phyloP scores from a whole-genome alignment of 2,797 vertebrate genomes.

The Rhynchotus rufescens region DNA sequence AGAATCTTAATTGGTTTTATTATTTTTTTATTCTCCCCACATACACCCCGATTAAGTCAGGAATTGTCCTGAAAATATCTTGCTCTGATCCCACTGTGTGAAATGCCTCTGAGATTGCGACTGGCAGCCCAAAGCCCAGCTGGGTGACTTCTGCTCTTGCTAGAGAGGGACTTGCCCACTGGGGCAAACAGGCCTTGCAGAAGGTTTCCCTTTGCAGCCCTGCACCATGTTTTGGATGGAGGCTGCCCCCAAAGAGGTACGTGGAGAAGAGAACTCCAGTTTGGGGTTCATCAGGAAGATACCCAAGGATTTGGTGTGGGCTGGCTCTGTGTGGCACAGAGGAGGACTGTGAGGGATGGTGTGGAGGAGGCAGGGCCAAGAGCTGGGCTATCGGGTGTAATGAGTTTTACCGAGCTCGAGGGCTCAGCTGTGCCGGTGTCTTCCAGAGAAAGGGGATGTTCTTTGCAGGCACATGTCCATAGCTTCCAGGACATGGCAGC shows the following conservation, averaged over 20 bases:
- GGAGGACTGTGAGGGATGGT: too few species aligned
- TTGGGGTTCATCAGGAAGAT: too few species aligned
- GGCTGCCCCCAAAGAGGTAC: too few species aligned
- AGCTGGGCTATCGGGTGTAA: not conserved
- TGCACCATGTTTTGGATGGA: too few species aligned
- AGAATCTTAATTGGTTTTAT: not conserved
- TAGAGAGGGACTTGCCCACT: not conserved
- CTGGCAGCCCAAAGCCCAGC: not conserved
- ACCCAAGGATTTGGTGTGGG: too few species aligned
- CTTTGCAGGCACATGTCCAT: not conserved
- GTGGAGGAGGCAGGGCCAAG: too few species aligned
- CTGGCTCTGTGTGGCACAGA: too few species aligned
- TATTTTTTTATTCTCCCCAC: not conserved
- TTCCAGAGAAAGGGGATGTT: fast-evolving
- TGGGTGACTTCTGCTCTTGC: not conserved
- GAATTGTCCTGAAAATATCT: not conserved
- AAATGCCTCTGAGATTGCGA: not conserved
- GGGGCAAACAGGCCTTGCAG: too few species aligned
- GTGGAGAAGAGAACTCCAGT: not conserved
- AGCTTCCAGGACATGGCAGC: fast-evolving
- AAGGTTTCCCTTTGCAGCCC: not conserved
- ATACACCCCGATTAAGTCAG: not conserved
- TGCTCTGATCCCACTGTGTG: not conserved
- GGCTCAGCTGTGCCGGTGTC: not conserved
- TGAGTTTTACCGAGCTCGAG: not conserved